Evolutionary conservation across 2,797 vertebrate species (phyloP).

Genomic region (Pterois miles): DNA sequence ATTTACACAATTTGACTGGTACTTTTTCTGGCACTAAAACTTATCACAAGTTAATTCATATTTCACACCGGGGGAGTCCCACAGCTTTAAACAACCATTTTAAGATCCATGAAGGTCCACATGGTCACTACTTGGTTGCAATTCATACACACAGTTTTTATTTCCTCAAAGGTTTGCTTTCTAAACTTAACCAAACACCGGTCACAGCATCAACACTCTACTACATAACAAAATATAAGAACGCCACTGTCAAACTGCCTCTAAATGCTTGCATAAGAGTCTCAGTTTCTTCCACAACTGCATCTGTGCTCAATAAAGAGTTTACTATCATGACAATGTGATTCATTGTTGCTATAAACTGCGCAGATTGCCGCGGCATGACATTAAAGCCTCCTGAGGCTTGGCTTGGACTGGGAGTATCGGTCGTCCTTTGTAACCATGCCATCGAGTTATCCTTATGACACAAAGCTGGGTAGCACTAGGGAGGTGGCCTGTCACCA

Average conservation of each 20-base stretch:
- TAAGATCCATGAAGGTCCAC: background rate
- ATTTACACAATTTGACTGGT: background rate
- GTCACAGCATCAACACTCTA: background rate
- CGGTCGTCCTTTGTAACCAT: slow-evolving; percentile 57
- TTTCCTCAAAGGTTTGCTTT: background rate
- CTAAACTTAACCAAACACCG: background rate
- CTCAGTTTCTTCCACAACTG: slow-evolving; percentile 22
- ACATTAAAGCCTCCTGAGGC: slow-evolving; percentile 52
- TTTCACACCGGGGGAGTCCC: slow-evolving; percentile 6
- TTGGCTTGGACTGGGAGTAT: slow-evolving; percentile 37
- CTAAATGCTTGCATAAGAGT: slow-evolving; percentile 11
- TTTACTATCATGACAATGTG: slow-evolving; percentile 32
- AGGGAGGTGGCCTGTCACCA: slow-evolving; percentile 69
- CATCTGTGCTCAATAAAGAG: slow-evolving; percentile 37
- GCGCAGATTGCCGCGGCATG: slow-evolving; percentile 41
- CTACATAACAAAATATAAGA: background rate
- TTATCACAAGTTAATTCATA: background rate
- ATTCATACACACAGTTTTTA: background rate
- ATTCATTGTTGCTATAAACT: slow-evolving; percentile 56
- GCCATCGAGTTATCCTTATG: slow-evolving; percentile 51
- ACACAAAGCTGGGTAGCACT: slow-evolving; percentile 48
- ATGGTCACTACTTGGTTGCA: background rate
- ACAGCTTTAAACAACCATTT: background rate
- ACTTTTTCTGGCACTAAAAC: background rate
- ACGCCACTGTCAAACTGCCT: background rate